These are phyloP conservation scores for Lamellibrachia satsuma DNA, from an alignment of 2,888 invertebrate genomes.

Conservation along the genomic window DNA sequence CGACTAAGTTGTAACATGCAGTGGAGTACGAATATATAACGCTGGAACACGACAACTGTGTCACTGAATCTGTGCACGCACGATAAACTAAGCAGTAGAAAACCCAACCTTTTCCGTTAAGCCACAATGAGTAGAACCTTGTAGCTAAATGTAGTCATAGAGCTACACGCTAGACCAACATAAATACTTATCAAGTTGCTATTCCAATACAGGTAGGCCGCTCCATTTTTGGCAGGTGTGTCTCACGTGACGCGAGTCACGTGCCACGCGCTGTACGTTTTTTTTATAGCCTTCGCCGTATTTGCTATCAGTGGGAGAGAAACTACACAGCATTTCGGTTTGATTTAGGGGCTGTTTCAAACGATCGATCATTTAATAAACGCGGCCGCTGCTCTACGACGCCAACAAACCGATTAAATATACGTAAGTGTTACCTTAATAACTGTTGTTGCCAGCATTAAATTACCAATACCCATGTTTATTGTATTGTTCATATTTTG, in stretches of 20 bases:
- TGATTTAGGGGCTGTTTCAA: background rate
- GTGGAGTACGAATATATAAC: background rate
- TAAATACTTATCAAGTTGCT: background rate
- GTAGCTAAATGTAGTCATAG: background rate
- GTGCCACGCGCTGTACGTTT: background rate
- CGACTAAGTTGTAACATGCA: background rate
- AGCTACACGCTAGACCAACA: background rate
- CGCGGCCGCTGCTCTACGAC: background rate
- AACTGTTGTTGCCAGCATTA: background rate
- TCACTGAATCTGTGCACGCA: background rate
- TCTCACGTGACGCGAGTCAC: background rate
- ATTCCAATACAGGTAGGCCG: background rate
- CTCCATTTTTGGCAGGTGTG: constrained; percentile 17
- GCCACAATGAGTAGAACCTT: background rate
- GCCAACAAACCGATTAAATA: background rate
- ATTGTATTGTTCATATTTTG: background rate
- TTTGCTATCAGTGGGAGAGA: background rate
- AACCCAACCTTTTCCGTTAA: background rate
- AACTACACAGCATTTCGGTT: background rate
- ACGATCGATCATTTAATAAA: background rate
- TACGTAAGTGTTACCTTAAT: background rate
- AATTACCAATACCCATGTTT: background rate
- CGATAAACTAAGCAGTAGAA: background rate
- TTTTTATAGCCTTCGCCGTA: background rate
- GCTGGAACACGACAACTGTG: background rate